Base-by-base conservation (phyloP, 2,797 vertebrate genomes). In the Ara ararauna region DNA sequence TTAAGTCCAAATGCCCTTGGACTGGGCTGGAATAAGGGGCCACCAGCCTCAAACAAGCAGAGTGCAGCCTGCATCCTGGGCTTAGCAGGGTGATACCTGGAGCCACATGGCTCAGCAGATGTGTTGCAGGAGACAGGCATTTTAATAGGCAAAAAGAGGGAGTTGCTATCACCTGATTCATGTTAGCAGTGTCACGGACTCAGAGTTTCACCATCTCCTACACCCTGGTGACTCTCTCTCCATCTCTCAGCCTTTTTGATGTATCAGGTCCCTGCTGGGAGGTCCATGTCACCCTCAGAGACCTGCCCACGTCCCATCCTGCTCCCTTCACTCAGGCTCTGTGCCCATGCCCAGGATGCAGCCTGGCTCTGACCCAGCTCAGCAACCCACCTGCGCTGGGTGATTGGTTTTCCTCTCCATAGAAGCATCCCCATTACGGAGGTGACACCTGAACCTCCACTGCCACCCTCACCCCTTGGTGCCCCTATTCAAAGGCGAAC, bases 321-420 rank as follows among this genome's bases (percentile, higher is more conserved):
- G 2, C 13, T 51, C 20, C 70, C 65, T 19, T 20, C 6, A 1
- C 6, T 12, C 50, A 19, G 26, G 56, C 70, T 44, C 76, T 2
- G 1, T 36, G 60, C 30, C 66, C 48, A 0, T 34, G 61, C 56
- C 56, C 3, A 5, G 11, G 26, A 7, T 0, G 3, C 2, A 34
- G 34, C 71, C 87, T 18, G 30, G 58, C 73, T 42, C 61, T 6
- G 15, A 13, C 54, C 77, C 47, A 11, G 10, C 53, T 42, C 80
- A 54, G 6, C 18, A 18, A 27, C 1, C 48, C 82, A 7, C 51
- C 76, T 24, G 71, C 6, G 0, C 15, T 5, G 6, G 9, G 32
- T 0, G 34, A 4, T 42, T 17, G 14, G 4, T 68, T 19, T 29
- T 22, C 72, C 30, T 12, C 29, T 30, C 65, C 54, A 38, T 19